Conservation (phyloP, 2,113 vertebrate genomes). For the Corynorhinus townsendii region DNA sequence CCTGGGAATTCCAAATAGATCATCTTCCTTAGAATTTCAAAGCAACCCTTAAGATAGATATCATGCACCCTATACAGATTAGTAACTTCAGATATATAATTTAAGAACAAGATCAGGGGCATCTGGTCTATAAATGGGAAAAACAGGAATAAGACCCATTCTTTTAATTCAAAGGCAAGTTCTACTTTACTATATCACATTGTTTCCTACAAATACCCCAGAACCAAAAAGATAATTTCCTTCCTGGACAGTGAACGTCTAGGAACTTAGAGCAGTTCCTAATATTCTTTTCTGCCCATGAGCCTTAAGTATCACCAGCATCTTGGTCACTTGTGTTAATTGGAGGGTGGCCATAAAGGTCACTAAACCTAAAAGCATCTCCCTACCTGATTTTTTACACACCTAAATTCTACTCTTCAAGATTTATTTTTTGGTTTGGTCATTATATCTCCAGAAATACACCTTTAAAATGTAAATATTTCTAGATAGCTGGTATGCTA, state of each 20-base stretch:
- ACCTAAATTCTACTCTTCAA: background rate
- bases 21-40: background rate
- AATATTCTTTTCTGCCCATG: background rate
- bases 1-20: background rate
- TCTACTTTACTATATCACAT: background rate
- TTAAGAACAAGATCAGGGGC: background rate
- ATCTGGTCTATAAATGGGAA: background rate
- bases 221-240: background rate
- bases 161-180: background rate
- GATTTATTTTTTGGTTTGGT: background rate
- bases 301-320: background rate
- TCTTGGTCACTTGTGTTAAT: background rate
- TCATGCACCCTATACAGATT: background rate
- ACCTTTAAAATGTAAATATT: background rate
- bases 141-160: background rate
- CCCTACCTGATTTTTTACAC: background rate
- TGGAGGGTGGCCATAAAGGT: background rate
- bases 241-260: background rate
- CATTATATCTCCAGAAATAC: background rate
- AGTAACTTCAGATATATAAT: background rate
- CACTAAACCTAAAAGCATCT: background rate
- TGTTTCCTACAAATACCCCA: background rate
- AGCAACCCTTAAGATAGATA: background rate
- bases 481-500: background rate
- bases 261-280: background rate